Evolutionary conservation across 2,888 invertebrate genomes (phyloP), one percentile per base, ranked within the genome.

Genomic region (Agrilus biguttatus): DNA sequence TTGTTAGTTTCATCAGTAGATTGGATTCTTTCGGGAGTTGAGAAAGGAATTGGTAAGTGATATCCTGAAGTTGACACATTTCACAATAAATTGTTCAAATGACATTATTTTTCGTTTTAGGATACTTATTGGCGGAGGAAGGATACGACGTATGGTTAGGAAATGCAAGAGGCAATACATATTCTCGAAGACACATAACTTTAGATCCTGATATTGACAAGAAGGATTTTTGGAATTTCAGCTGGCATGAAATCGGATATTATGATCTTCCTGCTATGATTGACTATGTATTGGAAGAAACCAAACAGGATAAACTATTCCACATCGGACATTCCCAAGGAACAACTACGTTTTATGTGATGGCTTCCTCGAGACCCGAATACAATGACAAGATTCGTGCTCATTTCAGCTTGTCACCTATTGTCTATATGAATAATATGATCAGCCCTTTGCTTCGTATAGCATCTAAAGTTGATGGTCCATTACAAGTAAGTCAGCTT

Each of bases 161-260:
- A 0, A 80, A 79, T 54, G 65, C 64, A 37, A 61, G 75, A 8
- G 78, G 78, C 19, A 77, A 75, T 55, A 69, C 66, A 2, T 78
- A 75, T 54, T 70, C 72, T 12, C 63, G 66, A 38, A 59, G 61
- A 12, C 78, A 79, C 54, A 53, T 61, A 5, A 62, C 55, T 8
- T 52, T 61, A 8, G 42, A 52, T 37, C 52, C 54, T 7, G 46
- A 50, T 32, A 41, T 40, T 12, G 40, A 48, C 37, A 19, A 19
- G n/a, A 39, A 34, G 13, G 42, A 48, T 40, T 64, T 61, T 46
- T 65, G 63, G 63, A 45, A 62, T 12, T 65, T 62, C 49, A 85
- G 85, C 45, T 92, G 82, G 80, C 84, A 91, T 58, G 80, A 89
- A 59, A 86, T 91, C 59, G 87, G 83, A 1, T 63, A 72, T 44